A percentile compares a stretch with the other conserved stretches of the same genome.
phyloP scores from a whole-genome alignment of 2,888 invertebrate genomes.

The Agonopterix arenella region DNA sequence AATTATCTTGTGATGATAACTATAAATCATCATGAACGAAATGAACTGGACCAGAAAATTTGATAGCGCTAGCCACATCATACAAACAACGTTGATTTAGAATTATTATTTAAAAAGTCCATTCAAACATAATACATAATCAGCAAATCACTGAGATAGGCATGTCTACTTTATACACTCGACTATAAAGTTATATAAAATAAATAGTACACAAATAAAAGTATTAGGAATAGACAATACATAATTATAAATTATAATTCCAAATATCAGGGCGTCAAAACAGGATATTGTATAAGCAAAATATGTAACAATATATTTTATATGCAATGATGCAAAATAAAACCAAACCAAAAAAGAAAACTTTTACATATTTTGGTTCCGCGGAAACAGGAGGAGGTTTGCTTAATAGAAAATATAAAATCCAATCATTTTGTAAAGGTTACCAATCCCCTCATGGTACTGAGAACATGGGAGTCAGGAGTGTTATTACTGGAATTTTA shows the following conservation, averaged over 20 bases:
- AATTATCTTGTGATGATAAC: not conserved
- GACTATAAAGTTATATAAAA: slow-evolving; percentile 19
- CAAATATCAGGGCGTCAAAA: slow-evolving; percentile 66
- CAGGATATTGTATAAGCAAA: slow-evolving; percentile 25
- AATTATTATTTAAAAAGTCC: not conserved
- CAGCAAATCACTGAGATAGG: slow-evolving; percentile 13
- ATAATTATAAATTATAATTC: slow-evolving; percentile 21
- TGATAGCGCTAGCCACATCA: too few relatives aligned
- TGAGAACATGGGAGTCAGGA: slow-evolving; percentile 15
- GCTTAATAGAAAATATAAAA: slow-evolving; percentile 43
- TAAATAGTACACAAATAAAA: slow-evolving; percentile 21
- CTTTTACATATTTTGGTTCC: slow-evolving; percentile 32
- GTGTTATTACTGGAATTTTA: not conserved
- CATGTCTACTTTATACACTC: slow-evolving; percentile 6
- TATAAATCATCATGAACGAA: not conserved
- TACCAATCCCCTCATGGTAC: slow-evolving; percentile 66
- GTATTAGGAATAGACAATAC: slow-evolving; percentile 25
- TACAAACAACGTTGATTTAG: not conserved
- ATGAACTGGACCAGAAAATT: not conserved
- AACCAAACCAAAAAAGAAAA: slow-evolving; percentile 19
- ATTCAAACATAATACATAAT: too few relatives aligned
- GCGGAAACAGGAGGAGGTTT: slow-evolving; percentile 74
- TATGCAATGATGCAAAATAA: slow-evolving; percentile 24
- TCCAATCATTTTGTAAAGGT: slow-evolving; percentile 23
- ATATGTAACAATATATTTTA: slow-evolving; percentile 23